Evolutionary conservation across 2,113 vertebrate genomes (phyloP).

Genomic region (Oostethus manadensis): DNA sequence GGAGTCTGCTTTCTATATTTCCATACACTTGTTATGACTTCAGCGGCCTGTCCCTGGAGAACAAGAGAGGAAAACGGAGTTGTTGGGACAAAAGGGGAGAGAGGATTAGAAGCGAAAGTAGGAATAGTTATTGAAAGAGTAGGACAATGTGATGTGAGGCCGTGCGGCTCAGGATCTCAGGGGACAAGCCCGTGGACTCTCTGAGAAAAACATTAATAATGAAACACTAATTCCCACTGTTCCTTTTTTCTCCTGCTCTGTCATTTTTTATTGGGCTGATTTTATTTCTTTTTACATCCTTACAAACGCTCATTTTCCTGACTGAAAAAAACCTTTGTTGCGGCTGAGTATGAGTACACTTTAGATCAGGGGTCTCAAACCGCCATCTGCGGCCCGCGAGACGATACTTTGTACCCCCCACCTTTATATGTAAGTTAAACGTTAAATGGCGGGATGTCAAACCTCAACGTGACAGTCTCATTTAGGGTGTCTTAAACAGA

Average conservation of each 20-base stretch:
- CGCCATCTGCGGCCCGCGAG: too few species aligned
- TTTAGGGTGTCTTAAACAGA: too few species aligned
- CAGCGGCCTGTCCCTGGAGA: constrained; percentile 21
- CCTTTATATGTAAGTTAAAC: too few species aligned
- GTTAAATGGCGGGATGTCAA: too few species aligned
- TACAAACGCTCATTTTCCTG: not conserved
- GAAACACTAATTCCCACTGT: constrained; percentile 55
- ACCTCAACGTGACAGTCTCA: too few species aligned
- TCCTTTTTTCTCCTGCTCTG: constrained; percentile 36
- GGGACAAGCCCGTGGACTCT: constrained; percentile 47
- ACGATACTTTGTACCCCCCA: too few species aligned
- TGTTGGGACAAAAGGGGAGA: constrained; percentile 8
- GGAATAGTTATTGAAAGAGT: constrained; percentile 18
- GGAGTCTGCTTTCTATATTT: constrained; percentile 9
- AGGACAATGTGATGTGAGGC: constrained; percentile 35
- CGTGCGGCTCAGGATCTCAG: constrained; percentile 33
- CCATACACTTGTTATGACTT: constrained; percentile 24
- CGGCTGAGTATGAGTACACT: constrained; percentile 1
- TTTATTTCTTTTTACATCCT: constrained; percentile 24
- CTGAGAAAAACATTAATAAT: constrained; percentile 65
- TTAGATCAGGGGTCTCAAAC: too few species aligned
- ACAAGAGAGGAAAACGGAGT: constrained; percentile 16
- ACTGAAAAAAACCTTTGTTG: constrained; percentile 22
- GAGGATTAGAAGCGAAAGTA: constrained; percentile 30
- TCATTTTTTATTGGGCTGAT: constrained; percentile 15